These are phyloP conservation scores for Hymenopus coronatus DNA, from an alignment of 2,888 invertebrate genomes.

Conservation along the genomic window DNA sequence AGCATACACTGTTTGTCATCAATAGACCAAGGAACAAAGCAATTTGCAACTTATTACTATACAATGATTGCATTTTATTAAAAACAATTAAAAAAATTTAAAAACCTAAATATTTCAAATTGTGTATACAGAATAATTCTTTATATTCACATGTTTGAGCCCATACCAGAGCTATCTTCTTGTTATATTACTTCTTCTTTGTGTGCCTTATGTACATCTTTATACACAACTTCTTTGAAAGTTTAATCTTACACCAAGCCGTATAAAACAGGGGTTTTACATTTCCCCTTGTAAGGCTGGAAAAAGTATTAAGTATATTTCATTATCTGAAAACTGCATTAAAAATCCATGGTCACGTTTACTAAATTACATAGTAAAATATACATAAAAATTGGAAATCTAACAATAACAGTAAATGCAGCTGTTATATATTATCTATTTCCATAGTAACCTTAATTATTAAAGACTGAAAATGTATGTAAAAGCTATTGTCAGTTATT, in stretches of 20 bases:
- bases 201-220: not conserved
- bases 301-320: not conserved
- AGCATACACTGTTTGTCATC: not conserved
- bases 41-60: not conserved
- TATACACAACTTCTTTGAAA: not conserved
- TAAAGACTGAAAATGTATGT: not conserved
- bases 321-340: not conserved
- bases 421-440: not conserved
- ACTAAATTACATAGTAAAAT: not conserved
- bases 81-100: not conserved
- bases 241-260: not conserved
- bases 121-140: not conserved
- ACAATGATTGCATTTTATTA: not conserved
- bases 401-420: not conserved
- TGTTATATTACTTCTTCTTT: not conserved
- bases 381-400: not conserved
- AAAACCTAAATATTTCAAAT: not conserved
- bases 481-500: conserved; percentile 4
- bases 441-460: not conserved
- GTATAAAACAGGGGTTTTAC: not conserved
- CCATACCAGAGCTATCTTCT: not conserved
- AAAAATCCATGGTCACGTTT: not conserved
- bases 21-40: not conserved
- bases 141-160: not conserved
- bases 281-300: not conserved